These are phyloP conservation scores for Meghimatium bilineatum DNA, from an alignment of 2,888 invertebrate species.

Conservation along the genomic window DNA sequence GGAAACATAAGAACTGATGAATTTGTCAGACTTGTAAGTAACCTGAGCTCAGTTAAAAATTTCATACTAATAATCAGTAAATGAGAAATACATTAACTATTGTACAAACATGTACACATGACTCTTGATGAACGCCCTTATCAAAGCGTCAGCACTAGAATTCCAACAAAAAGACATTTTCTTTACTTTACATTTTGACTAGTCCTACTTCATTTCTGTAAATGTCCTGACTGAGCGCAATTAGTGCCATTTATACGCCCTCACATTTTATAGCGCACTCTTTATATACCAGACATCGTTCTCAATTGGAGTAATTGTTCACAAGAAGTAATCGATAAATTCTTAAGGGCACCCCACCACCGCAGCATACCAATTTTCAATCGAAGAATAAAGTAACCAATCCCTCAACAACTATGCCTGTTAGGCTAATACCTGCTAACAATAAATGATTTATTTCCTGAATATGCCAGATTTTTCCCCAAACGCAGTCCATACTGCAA, in stretches of 20 bases:
- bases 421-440: neutral
- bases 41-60: too few species aligned
- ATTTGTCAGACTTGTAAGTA: too few species aligned
- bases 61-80: too few species aligned
- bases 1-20: too few species aligned
- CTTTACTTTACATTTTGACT: too few species aligned
- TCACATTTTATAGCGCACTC: neutral
- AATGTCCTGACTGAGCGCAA: neutral
- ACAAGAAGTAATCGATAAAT: neutral
- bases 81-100: too few species aligned
- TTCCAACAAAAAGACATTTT: too few species aligned
- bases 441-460: neutral
- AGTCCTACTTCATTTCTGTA: neutral
- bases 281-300: neutral
- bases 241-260: neutral
- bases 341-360: neutral
- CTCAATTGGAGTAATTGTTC: neutral
- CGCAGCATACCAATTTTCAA: neutral
- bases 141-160: too few species aligned
- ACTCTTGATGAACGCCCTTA: too few species aligned
- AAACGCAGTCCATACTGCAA: neutral
- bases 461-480: neutral
- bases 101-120: too few species aligned
- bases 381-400: neutral
- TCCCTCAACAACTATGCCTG: neutral